Evolutionary conservation across 2,797 vertebrate species (phyloP), one percentile per base, ranked within the genome.

Genomic region (Molothrus ater): DNA sequence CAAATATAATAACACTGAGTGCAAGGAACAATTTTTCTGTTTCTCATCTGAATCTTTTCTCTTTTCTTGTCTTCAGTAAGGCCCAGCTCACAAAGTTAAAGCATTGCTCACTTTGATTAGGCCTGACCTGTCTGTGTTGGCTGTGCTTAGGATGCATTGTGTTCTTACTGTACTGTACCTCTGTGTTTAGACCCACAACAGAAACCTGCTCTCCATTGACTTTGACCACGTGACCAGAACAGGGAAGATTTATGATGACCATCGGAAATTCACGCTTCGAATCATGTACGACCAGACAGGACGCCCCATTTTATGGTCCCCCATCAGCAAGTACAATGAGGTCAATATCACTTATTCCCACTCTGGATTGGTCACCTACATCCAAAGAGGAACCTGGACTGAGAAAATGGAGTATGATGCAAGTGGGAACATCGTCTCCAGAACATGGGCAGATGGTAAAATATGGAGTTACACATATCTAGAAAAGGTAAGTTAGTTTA

Each of bases 391-490:
- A 50, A 98, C 98, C 5, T 99, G 99, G 99, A 98, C 98, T 19
- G 99, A 99, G 95, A 98, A 98, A 95, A 98, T 99, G 97, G 99
- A 99, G 90, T 99, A 99, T 54, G 99, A 99, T 75, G 97, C 98
- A 83, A 99, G 98, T 19, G 98, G 99, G 80, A 98, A 98, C 96
- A 98, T 99, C 61, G 96, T 99, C 92, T 99, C 99, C 93, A 98
- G 99, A 96, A 99, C 99, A 25, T 99, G 99, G 99, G 98, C 99
- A 88, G 99, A 99, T 80, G 99, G 99, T 42, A 99, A 99, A 98
- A 99, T 99, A 97, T 99, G 99, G 99, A 99, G 98, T 97, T 99
- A 99, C 98, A 99, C 99, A 3, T 99, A 99, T 48, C 98, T 99
- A 92, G 99, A 99, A 98, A 99, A 98, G 98, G 99, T 99, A 97